Base-by-base conservation (phyloP, 2,888 invertebrate species). In the Polydrusus tereticollis region DNA sequence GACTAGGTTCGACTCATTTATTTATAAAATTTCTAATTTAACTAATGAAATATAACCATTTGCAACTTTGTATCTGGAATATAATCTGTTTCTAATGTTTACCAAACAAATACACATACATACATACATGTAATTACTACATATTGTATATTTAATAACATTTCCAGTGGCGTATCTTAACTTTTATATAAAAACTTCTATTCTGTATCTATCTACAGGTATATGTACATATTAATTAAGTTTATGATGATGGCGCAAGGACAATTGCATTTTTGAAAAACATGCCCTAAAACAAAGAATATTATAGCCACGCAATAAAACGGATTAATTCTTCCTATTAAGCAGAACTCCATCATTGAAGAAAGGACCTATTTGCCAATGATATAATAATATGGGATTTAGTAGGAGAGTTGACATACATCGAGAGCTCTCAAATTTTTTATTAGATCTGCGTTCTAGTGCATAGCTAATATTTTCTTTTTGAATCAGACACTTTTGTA, bases 201-300 rank as follows among this genome's bases (percentile, higher is more conserved):
- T 52, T 33, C 26, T 29, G 26, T 58, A 58, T 47, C 20, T 70
- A 70, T 70, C 65, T 70, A 70, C 64, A 70, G 57, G 47, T 23
- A 26, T 63, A 63, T 69, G 18, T 69, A 69, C 69, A 69, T 36
- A 36, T 33, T 10, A 16, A 57, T 26, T 26, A 6, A 12, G 12
- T 38, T 12, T n/a, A 36, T n/a, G 36, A n/a, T 36, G 8, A n/a
- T 5, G 5, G 29, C 7, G 29, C 5, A 7, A 29, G 4, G 29
- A 4, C 29, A 29, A n/a, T n/a, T n/a, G n/a, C n/a, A n/a, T n/a
- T n/a, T n/a, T n/a, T n/a, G n/a, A n/a, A n/a, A n/a, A n/a, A n/a
- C n/a, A n/a, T n/a, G n/a, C n/a, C n/a, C n/a, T n/a, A n/a, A n/a
- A n/a, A n/a, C n/a, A n/a, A n/a, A n/a, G n/a, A n/a, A n/a, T n/a